Conservation (phyloP, 2,888 invertebrate genomes). For the Malthinus seriepunctatus region DNA sequence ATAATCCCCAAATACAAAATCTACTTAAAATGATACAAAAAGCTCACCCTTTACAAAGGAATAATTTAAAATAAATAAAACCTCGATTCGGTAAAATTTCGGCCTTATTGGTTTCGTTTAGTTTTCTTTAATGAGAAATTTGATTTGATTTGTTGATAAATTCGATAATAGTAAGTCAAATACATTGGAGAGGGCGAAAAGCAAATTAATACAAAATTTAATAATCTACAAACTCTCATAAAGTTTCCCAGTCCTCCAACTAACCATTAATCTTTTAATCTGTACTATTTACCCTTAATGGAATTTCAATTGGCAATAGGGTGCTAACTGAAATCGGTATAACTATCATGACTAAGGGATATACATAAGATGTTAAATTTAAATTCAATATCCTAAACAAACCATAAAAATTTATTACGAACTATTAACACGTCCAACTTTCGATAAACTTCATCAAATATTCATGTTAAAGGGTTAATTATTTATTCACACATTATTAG, state of each 20-base stretch:
- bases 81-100: too few species aligned
- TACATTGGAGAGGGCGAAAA: background rate
- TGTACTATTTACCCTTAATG: constrained; percentile 29
- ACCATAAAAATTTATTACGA: background rate
- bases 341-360: constrained; percentile 18
- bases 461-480: background rate
- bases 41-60: too few species aligned
- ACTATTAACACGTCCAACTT: background rate
- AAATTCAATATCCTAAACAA: too few species aligned
- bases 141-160: background rate
- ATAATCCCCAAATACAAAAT: too few species aligned
- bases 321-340: constrained; percentile 22
- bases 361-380: too few species aligned
- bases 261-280: constrained; percentile 31
- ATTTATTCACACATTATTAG: constrained; percentile 2
- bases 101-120: too few species aligned
- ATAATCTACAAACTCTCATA: constrained; percentile 26
- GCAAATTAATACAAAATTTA: constrained; percentile 21
- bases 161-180: constrained; percentile 4
- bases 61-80: too few species aligned
- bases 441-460: background rate
- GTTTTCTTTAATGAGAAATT: too few species aligned
- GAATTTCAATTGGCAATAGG: constrained; percentile 26
- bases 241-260: constrained; percentile 19
- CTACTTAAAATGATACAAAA: too few species aligned